Conservation (phyloP, 2,888 invertebrate species). For the Muscina levida region DNA sequence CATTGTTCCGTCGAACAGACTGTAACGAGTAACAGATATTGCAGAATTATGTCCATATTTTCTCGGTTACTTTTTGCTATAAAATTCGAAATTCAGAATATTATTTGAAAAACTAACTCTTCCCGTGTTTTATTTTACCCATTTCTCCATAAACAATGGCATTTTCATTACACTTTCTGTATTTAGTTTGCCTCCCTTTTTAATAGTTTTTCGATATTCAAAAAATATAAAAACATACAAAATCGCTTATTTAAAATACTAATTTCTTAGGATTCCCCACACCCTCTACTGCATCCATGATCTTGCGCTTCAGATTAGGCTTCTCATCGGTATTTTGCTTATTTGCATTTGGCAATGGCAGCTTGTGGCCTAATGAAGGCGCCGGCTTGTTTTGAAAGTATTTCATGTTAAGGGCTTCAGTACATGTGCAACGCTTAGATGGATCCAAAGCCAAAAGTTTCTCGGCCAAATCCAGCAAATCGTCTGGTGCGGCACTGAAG, state of each 20-base stretch:
- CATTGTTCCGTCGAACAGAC: too few relatives aligned
- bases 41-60: too few relatives aligned
- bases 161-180: too few relatives aligned
- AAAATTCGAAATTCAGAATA: too few relatives aligned
- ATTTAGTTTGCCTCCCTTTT: too few relatives aligned
- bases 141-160: too few relatives aligned
- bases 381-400: conserved; percentile 95
- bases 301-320: conserved; percentile 85
- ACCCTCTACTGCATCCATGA: conserved; percentile 83
- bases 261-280: conserved; percentile 82
- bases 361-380: conserved; percentile 89
- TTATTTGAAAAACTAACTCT: too few relatives aligned
- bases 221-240: too few relatives aligned
- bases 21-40: too few relatives aligned
- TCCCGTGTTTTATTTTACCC: too few relatives aligned
- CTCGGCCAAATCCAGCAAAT: conserved; percentile 90
- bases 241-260: conserved; percentile 44
- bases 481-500: conserved; percentile 97
- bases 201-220: too few relatives aligned
- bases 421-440: conserved; percentile 88
- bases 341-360: conserved; percentile 82
- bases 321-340: conserved; percentile 79
- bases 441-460: conserved; percentile 91
- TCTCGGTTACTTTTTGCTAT: too few relatives aligned
- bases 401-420: conserved; percentile 91